Percentiles rank a stretch among this genome's conserved stretches.
Conservation (phyloP, 2,797 vertebrate species). For the Sebastolobus alascanus region DNA sequence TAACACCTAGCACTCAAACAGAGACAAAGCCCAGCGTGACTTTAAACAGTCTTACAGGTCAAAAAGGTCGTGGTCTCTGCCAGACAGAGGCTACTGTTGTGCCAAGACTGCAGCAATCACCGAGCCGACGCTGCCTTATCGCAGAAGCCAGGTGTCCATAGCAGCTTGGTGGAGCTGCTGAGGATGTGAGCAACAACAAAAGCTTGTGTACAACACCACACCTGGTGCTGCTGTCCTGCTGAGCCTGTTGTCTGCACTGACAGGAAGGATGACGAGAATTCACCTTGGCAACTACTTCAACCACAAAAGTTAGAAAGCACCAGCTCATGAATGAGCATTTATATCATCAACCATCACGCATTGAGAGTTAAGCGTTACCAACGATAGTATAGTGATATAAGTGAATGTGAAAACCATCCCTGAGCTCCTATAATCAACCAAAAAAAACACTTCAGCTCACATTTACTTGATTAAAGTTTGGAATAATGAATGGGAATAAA, state of each 20-base stretch:
- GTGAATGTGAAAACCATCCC: slow-evolving; percentile 16
- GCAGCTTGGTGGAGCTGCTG: slow-evolving; percentile 70
- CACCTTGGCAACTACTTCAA: slow-evolving; percentile 66
- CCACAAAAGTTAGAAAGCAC: slow-evolving; percentile 11
- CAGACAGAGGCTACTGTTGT: slow-evolving; percentile 60
- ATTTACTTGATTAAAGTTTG: slow-evolving; percentile 18
- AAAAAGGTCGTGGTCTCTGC: slow-evolving; percentile 69
- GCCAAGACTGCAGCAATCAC: slow-evolving; percentile 62
- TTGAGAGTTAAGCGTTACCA: neutral
- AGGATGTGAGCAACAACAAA: slow-evolving; percentile 70
- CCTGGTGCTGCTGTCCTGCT: slow-evolving; percentile 66
- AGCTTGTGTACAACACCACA: slow-evolving; percentile 76
- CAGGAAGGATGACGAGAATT: slow-evolving; percentile 56
- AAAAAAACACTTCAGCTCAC: slow-evolving; percentile 17
- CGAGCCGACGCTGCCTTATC: slow-evolving; percentile 60
- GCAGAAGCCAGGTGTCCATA: slow-evolving; percentile 77
- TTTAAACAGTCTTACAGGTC: too few species aligned
- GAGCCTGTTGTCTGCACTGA: slow-evolving; percentile 55
- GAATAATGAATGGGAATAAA: slow-evolving; percentile 37
- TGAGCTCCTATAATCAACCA: neutral
- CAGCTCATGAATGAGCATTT: slow-evolving; percentile 14
- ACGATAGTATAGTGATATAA: slow-evolving; percentile 1
- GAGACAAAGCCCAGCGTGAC: slow-evolving; percentile 63
- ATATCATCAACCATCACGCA: neutral
- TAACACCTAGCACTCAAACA: slow-evolving; percentile 54